Conservation (phyloP, 2,888 invertebrate species). For the Dolichopus griseipennis region DNA sequence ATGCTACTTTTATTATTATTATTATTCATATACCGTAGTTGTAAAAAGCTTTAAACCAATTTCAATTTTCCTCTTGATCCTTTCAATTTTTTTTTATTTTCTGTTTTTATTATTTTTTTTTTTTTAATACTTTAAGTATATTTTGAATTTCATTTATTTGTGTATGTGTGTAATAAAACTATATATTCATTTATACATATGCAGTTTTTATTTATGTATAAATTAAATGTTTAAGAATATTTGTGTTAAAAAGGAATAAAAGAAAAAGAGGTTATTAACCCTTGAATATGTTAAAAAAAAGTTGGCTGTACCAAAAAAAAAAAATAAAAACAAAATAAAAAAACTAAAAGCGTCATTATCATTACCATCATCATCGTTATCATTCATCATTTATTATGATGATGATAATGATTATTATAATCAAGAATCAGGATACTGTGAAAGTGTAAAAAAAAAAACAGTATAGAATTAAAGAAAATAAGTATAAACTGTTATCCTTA, state of each 20-base stretch:
- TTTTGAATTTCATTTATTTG: neutral
- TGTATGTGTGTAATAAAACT: neutral
- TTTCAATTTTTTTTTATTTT: neutral
- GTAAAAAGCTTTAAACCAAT: neutral
- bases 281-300: neutral
- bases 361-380: neutral
- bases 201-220: neutral
- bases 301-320: slow-evolving; percentile 6
- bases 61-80: neutral
- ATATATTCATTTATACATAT: neutral
- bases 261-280: neutral
- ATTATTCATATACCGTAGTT: too few species aligned
- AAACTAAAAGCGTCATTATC: neutral
- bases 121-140: neutral
- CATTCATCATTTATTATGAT: neutral
- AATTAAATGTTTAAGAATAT: neutral
- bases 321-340: too few species aligned
- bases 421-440: neutral
- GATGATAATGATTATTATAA: neutral
- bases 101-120: neutral
- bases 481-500: too few species aligned
- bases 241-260: neutral
- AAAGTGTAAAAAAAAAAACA: too few species aligned
- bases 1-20: too few species aligned
- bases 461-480: too few species aligned